Evolutionary conservation across 2,888 invertebrate genomes (phyloP).

Genomic region (Cynaeus angustus): DNA sequence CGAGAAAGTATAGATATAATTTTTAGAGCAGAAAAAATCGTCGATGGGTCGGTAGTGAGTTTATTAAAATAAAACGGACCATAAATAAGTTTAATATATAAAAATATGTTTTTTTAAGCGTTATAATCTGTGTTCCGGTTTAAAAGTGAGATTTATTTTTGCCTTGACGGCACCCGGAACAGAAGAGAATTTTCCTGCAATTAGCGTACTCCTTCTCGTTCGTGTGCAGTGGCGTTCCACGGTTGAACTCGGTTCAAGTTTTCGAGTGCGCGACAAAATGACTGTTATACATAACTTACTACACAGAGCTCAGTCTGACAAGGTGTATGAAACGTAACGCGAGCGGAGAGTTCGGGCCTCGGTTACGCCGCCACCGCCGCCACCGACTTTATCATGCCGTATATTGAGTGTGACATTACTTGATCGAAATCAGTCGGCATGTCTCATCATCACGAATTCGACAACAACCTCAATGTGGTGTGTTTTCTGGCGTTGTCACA

Average conservation of each 20-base stretch:
- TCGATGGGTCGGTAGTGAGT: too few relatives aligned
- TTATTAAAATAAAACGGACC: neutral
- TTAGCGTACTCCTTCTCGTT: constrained; percentile 36
- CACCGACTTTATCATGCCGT: constrained; percentile 46
- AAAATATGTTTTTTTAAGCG: constrained; percentile 16
- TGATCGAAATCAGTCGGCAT: constrained; percentile 48
- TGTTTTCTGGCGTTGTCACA: constrained; percentile 29
- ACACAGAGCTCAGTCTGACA: constrained; percentile 52
- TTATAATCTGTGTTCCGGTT: constrained; percentile 16
- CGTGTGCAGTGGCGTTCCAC: constrained; percentile 47
- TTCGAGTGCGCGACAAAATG: constrained; percentile 54
- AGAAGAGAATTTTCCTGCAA: constrained; percentile 31
- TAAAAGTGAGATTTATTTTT: constrained; percentile 23
- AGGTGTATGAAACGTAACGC: constrained; percentile 52
- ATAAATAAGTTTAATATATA: constrained; percentile 6
- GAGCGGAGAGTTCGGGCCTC: constrained; percentile 43
- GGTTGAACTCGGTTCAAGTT: constrained; percentile 50
- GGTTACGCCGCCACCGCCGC: constrained; percentile 41
- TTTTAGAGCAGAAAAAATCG: too few relatives aligned
- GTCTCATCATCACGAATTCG: constrained; percentile 50
- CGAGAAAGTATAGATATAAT: too few relatives aligned
- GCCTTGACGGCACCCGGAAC: constrained; percentile 20
- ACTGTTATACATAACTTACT: constrained; percentile 51
- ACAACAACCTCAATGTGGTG: constrained; percentile 51
- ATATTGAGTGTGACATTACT: constrained; percentile 49